phyloP scores from a whole-genome alignment of 2,888 invertebrate genomes.

The Lasiommata megera region DNA sequence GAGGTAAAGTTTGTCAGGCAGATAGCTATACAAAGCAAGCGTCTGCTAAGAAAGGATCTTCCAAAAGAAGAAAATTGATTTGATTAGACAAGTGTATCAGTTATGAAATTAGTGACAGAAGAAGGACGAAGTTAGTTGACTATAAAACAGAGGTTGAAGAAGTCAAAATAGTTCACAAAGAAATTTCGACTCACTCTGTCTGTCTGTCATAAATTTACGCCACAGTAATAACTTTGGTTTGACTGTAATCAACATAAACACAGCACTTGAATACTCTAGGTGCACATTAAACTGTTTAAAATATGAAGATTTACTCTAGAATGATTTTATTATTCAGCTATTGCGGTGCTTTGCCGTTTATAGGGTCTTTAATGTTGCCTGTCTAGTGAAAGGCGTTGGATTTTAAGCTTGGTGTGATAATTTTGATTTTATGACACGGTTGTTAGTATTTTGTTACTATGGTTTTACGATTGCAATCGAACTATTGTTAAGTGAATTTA shows the following conservation, averaged over 20 bases:
- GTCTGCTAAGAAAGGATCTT: too few relatives aligned
- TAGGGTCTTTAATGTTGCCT: constrained; percentile 25
- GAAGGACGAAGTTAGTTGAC: too few relatives aligned
- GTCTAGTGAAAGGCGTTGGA: constrained; percentile 31
- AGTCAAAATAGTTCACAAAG: not conserved
- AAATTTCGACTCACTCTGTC: not conserved
- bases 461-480: constrained; percentile 17
- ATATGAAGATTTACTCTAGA: constrained; percentile 30
- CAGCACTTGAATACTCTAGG: constrained; percentile 26
- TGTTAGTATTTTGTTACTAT: constrained; percentile 26
- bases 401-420: constrained; percentile 21
- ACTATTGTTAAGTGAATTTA: constrained; percentile 22
- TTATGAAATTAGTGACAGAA: too few relatives aligned
- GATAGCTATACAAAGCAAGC: too few relatives aligned
- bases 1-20: too few relatives aligned
- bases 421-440: constrained; percentile 24
- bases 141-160: not conserved
- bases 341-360: constrained; percentile 28
- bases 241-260: constrained; percentile 33
- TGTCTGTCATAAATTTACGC: constrained; percentile 15
- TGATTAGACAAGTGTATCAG: too few relatives aligned
- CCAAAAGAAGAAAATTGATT: too few relatives aligned
- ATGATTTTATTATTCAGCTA: constrained; percentile 28
- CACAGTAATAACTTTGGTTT: constrained; percentile 24
- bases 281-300: constrained; percentile 31